Conservation (phyloP, 2,113 vertebrate species). For the Lontra canadensis region DNA sequence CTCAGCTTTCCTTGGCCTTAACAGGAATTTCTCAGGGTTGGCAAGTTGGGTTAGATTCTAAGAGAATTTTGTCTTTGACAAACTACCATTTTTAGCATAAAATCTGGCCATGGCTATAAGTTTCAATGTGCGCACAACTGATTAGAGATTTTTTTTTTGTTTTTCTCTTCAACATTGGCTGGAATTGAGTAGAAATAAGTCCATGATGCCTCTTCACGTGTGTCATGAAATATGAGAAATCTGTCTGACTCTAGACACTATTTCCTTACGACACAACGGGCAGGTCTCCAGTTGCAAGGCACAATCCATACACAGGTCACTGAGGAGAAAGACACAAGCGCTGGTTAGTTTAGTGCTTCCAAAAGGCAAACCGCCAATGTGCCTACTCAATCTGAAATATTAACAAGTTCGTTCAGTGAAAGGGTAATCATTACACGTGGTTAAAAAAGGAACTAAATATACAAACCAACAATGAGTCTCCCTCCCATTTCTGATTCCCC, state of each 20-base stretch:
- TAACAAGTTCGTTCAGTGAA: not conserved
- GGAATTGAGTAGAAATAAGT: slow-evolving; percentile 81
- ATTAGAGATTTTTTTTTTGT: slow-evolving; percentile 76
- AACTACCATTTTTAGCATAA: slow-evolving; percentile 81
- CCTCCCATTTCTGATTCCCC: slow-evolving; percentile 10
- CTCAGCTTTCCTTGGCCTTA: slow-evolving; percentile 68
- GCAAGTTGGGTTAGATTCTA: slow-evolving; percentile 77
- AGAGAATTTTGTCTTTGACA: slow-evolving; percentile 79
- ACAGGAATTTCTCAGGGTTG: slow-evolving; percentile 66
- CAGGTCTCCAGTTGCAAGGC: slow-evolving; percentile 99
- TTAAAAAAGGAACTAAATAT: not conserved
- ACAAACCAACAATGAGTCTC: not conserved
- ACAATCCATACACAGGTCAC: slow-evolving; percentile 99
- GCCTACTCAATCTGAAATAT: not conserved
- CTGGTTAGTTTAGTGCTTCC: slow-evolving; percentile 31
- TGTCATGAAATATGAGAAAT: slow-evolving; percentile 99
- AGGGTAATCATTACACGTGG: not conserved
- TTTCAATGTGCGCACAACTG: slow-evolving; percentile 74
- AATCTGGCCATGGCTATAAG: slow-evolving; percentile 81
- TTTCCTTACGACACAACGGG: slow-evolving; percentile 98
- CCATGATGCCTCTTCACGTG: slow-evolving; percentile 76
- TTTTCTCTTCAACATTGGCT: slow-evolving; percentile 81
- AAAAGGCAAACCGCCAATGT: not conserved
- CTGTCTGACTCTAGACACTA: slow-evolving; percentile 97
- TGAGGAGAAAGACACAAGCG: slow-evolving; percentile 77